These are phyloP conservation scores for Brachylomia viminalis DNA, from an alignment of 2,888 invertebrate genomes.

Conservation along the genomic window DNA sequence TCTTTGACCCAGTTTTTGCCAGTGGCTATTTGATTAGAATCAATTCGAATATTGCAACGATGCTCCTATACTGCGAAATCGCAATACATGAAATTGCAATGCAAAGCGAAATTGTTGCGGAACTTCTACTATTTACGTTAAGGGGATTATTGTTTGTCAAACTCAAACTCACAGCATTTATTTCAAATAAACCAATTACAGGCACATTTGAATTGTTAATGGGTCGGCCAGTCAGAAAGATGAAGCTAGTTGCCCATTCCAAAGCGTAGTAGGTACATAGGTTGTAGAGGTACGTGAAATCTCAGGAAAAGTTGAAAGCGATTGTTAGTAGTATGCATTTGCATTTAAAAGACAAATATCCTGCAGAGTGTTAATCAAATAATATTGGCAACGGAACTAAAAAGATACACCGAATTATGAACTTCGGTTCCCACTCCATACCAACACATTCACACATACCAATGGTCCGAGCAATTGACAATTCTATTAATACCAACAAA, in stretches of 20 bases:
- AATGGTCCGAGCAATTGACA: not conserved
- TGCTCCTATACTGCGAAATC: slow-evolving; percentile 39
- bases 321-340: slow-evolving; percentile 2
- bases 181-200: no score
- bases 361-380: no score
- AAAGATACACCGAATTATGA: not conserved
- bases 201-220: no score
- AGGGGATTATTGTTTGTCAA: slow-evolving; percentile 40
- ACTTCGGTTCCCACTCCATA: not conserved
- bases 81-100: slow-evolving; percentile 38
- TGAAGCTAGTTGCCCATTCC: no score
- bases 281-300: no score
- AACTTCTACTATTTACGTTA: slow-evolving; percentile 27
- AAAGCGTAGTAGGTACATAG: no score
- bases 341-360: slow-evolving; percentile 4
- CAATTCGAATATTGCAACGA: slow-evolving; percentile 42
- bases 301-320: not conserved
- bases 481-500: no score
- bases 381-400: not conserved
- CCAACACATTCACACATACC: not conserved
- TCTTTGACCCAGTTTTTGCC: slow-evolving; percentile 59
- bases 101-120: slow-evolving; percentile 24
- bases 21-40: slow-evolving; percentile 59
- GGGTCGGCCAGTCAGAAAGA: no score
- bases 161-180: no score